These are phyloP conservation scores for Oreochromis tanganicae DNA, from an alignment of 2,113 vertebrate genomes.

Conservation along the genomic window DNA sequence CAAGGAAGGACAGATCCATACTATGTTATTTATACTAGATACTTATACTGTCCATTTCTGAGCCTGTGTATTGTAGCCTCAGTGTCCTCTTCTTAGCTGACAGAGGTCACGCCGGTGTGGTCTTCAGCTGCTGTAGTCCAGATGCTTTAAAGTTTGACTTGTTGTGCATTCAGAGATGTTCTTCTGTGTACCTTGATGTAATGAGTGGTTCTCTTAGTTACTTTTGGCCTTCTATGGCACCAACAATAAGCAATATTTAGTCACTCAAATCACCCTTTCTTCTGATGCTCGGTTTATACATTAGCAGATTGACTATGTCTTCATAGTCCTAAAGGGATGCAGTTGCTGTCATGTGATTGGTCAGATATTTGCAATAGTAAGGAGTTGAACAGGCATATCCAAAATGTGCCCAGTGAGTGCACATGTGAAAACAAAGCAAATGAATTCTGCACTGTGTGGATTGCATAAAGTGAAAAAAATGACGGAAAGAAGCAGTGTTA, in stretches of 20 bases:
- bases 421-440: not conserved
- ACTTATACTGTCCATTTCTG: not conserved
- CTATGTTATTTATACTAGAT: not conserved
- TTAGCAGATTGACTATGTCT: not conserved
- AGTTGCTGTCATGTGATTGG: not conserved
- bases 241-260: not conserved
- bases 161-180: not conserved
- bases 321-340: not conserved
- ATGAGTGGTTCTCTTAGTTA: not conserved
- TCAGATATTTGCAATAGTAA: not conserved
- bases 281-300: not conserved
- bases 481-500: not conserved
- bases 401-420: not conserved
- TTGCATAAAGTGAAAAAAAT: not conserved
- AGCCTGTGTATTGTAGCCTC: not conserved
- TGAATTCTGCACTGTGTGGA: not conserved
- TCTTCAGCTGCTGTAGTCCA: not conserved
- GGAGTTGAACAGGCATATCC: not conserved
- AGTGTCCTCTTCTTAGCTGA: not conserved
- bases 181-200: not conserved
- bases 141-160: not conserved
- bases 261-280: not conserved
- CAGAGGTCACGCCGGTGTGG: not conserved
- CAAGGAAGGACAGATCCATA: not conserved
- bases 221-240: not conserved